These are phyloP conservation scores for Lepus europaeus DNA, from an alignment of 2,113 vertebrate genomes.

Conservation along the genomic window DNA sequence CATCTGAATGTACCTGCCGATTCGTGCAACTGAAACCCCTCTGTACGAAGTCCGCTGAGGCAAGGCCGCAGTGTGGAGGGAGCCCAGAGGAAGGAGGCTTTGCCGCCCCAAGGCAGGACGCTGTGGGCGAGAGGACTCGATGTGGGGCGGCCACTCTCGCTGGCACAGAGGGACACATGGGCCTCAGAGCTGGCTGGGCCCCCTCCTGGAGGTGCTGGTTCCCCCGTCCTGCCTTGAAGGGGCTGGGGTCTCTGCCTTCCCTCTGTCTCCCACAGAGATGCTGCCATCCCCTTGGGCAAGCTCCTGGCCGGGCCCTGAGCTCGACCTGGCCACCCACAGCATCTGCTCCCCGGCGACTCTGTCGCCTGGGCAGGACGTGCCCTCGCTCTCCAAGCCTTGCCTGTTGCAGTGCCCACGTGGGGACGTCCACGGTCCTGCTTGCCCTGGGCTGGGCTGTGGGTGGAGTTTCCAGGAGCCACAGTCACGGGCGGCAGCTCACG, in stretches of 20 bases:
- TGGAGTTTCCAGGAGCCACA: slow-evolving; percentile 5
- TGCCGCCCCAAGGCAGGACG: too few species aligned
- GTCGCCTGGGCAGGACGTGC: not conserved
- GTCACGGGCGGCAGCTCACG: too few species aligned
- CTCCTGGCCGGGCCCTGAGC: not conserved
- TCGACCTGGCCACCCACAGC: not conserved
- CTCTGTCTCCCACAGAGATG: not conserved
- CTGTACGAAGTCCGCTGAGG: too few species aligned
- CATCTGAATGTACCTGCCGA: not conserved
- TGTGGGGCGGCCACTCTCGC: too few species aligned
- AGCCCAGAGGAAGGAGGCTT: too few species aligned
- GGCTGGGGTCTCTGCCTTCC: not conserved
- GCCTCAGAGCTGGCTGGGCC: not conserved
- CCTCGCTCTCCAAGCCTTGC: not conserved
- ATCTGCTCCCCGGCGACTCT: not conserved
- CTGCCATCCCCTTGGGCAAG: not conserved
- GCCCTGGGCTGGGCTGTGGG: not conserved
- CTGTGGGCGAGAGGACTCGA: too few species aligned
- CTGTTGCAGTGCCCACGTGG: not conserved
- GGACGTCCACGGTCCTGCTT: not conserved
- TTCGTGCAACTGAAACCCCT: too few species aligned
- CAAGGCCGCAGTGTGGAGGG: too few species aligned
- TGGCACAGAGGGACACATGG: not conserved
- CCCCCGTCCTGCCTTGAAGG: not conserved
- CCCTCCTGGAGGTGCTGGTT: not conserved